These are phyloP conservation scores for Dryas iulia DNA, from an alignment of 1,140 invertebrate species.

Conservation along the genomic window DNA sequence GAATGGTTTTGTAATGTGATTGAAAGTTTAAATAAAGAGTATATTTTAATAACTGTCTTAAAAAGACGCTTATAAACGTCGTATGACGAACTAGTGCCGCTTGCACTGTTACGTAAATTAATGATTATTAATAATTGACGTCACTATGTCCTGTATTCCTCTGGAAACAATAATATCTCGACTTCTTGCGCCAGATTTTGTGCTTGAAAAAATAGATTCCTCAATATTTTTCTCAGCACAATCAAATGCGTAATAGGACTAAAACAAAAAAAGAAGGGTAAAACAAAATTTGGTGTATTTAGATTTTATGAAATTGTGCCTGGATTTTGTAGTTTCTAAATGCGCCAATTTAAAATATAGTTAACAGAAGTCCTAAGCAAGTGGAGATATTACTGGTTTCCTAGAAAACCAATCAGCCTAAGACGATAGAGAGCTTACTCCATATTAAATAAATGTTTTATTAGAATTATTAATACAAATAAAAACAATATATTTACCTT, in stretches of 20 bases:
- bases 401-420: conserved; percentile 65
- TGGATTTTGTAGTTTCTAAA: conserved; percentile 28
- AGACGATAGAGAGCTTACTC: conserved; percentile 75
- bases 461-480: conserved; percentile 69
- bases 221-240: conserved; percentile 36
- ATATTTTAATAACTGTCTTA: conserved; percentile 61
- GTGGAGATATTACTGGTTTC: conserved; percentile 25
- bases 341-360: background rate
- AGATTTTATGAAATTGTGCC: conserved; percentile 31
- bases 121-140: conserved; percentile 46
- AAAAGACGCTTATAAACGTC: conserved; percentile 56
- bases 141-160: conserved; percentile 47
- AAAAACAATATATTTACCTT: conserved; percentile 71
- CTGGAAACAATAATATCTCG: conserved; percentile 48
- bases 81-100: conserved; percentile 45
- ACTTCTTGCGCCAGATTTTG: conserved; percentile 15
- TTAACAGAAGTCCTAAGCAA: background rate
- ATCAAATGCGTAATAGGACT: conserved; percentile 1
- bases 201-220: conserved; percentile 34
- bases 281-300: background rate
- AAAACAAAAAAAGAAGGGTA: background rate
- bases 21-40: conserved; percentile 38
- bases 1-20: conserved; percentile 53
- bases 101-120: conserved; percentile 49
- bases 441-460: conserved; percentile 74